Conservation (phyloP, 1,140 invertebrate genomes). For the Nebria ingens region DNA sequence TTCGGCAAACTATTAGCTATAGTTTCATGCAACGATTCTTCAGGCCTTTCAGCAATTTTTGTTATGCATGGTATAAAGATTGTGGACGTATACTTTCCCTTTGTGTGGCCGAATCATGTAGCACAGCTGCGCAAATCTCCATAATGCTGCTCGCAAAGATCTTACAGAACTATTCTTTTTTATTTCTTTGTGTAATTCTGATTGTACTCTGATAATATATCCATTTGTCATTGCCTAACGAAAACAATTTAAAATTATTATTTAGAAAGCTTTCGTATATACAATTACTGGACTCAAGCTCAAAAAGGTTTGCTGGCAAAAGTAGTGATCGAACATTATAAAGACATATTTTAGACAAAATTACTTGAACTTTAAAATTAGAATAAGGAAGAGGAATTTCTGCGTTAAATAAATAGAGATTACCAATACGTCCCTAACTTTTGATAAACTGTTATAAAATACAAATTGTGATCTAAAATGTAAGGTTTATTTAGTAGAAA, state of each 20-base stretch:
- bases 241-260: background rate
- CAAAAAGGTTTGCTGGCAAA: too few relatives aligned
- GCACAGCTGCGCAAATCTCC: conserved; percentile 63
- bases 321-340: too few relatives aligned
- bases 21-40: conserved; percentile 66
- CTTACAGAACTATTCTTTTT: conserved; percentile 63
- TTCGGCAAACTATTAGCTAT: conserved; percentile 52
- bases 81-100: conserved; percentile 64
- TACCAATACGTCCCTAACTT: too few relatives aligned
- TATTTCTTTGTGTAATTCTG: conserved; percentile 70
- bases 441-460: background rate
- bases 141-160: conserved; percentile 58
- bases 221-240: conserved; percentile 32
- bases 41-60: conserved; percentile 52
- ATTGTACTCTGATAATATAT: conserved; percentile 59
- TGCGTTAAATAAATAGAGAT: too few relatives aligned
- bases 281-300: too few relatives aligned
- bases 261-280: background rate
- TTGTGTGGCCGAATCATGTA: conserved; percentile 59
- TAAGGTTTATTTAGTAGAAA: too few relatives aligned
- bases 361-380: too few relatives aligned
- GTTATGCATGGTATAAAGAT: conserved; percentile 60
- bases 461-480: too few relatives aligned
- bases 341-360: too few relatives aligned
- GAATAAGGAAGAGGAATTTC: too few relatives aligned